Percentiles rank a stretch among this genome's conserved stretches.
Conservation (phyloP, 1,140 invertebrate genomes). For the Parapsyche elsis region DNA sequence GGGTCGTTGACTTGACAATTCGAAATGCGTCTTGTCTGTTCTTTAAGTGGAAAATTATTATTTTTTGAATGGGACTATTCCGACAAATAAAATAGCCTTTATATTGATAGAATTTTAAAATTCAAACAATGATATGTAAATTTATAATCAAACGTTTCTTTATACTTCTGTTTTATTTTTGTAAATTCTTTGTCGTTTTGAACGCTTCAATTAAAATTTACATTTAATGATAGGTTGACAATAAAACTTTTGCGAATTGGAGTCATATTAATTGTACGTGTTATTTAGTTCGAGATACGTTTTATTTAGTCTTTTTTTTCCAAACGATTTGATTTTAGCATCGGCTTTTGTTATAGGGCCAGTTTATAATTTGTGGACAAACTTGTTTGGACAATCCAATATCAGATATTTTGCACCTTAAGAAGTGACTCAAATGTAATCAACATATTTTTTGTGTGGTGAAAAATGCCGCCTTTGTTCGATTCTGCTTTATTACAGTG, state of each 20-base stretch:
- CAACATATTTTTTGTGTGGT: not conserved
- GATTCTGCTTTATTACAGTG: no score
- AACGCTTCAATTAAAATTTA: constrained; percentile 10
- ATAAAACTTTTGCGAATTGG: not conserved
- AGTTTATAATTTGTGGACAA: constrained; percentile 8
- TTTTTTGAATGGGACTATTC: no score
- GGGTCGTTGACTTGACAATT: no score
- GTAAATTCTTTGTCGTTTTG: not conserved
- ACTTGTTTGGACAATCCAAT: not conserved
- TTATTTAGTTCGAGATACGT: no score
- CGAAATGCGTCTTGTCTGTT: no score
- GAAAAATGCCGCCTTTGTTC: not conserved
- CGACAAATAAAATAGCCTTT: no score
- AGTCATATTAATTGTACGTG: no score
- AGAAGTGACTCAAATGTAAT: not conserved
- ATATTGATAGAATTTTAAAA: not conserved
- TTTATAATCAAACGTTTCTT: not conserved
- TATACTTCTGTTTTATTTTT: not conserved
- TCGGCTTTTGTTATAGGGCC: not conserved
- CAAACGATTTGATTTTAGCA: not conserved
- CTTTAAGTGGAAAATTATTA: no score
- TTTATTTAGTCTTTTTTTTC: no score
- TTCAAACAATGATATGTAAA: not conserved
- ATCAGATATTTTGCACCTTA: not conserved
- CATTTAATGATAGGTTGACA: constrained; percentile 14